phyloP scores from a whole-genome alignment of 2,888 invertebrate species.

The Dicyrtoma fusca region DNA sequence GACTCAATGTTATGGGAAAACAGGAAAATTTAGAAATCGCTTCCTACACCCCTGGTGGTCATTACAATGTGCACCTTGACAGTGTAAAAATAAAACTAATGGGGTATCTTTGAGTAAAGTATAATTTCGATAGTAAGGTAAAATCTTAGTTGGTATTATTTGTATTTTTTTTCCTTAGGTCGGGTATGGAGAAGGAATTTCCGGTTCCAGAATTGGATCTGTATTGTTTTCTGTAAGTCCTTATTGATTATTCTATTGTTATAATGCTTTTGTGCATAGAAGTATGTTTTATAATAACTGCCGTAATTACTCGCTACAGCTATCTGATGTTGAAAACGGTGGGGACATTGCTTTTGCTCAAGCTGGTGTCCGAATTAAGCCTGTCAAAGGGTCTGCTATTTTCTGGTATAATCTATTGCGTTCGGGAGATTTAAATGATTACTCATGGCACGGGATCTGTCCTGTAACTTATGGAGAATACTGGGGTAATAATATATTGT shows the following conservation, averaged over 20 bases:
- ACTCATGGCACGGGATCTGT: constrained; percentile 42
- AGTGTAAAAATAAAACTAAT: no score
- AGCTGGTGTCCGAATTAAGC: constrained; percentile 56
- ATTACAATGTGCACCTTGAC: not conserved
- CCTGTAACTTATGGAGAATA: constrained; percentile 51
- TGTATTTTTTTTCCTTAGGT: no score
- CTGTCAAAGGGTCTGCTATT: constrained; percentile 59
- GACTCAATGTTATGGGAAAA: not conserved
- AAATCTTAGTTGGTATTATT: no score
- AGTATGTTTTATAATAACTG: not conserved
- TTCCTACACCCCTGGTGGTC: not conserved
- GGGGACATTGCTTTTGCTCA: constrained; percentile 59
- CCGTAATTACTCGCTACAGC: constrained; percentile 37
- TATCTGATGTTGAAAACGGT: constrained; percentile 51
- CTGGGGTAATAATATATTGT: constrained; percentile 49
- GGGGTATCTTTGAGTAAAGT: no score
- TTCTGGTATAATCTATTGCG: constrained; percentile 61
- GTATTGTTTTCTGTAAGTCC: not conserved
- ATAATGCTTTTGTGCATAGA: no score
- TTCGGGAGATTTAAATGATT: constrained; percentile 52
- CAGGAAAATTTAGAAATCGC: not conserved
- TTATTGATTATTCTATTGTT: no score
- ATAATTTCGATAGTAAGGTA: not conserved
- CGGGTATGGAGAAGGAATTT: no score
- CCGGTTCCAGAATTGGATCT: not conserved